Base-by-base conservation (phyloP, 92 coral and sea anemone species). In the Micromussa lordhowensis region DNA sequence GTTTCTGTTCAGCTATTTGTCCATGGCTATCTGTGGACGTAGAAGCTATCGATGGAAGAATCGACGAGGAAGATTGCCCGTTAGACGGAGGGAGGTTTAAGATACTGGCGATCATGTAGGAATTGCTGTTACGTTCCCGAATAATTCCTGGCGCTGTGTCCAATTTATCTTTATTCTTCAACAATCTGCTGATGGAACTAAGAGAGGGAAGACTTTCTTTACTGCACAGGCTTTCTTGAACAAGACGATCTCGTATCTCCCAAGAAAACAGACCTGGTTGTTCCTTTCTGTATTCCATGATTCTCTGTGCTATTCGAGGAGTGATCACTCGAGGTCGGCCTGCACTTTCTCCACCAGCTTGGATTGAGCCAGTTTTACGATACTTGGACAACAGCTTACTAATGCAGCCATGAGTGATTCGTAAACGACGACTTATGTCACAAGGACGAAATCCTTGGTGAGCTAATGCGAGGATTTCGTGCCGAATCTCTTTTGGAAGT, bases 361-460 rank as follows among this genome's bases (percentile, higher is more conserved):
- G 93, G 58, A 96, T 85, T 57, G 98, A 96, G 19, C 98, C 98
- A 4, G 96, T 96, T 77, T 84, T 91, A 77, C 92, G 91, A 90
- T 87, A 96, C 78, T 94, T 93, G 26, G 98, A 89, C 66, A 95
- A 86, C 48, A 95, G 79, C 78, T 95, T 95, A 75, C 98, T 95
- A 29, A 95, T 93, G 54, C 98, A 96, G 38, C 96, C 98, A 82
- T 94, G 96, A 2, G 96, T 94, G 30, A 95, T 91, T 53, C 90
- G 91, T 59, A 96, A 90, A 64, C 91, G 95, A 16, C 96, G 94
- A 75, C 98, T 95, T 34, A 95, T 95, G 40, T 95, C 98, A 66
- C 96, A 95, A 30, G 98, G 93, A 35, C 96, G 92, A n/a, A 95
- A 93, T n/a, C 98, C 98, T 81, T 82, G 89, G 30, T 74, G 94